phyloP scores from a whole-genome alignment of 2,113 vertebrate genomes.

The Trogon melanurus region DNA sequence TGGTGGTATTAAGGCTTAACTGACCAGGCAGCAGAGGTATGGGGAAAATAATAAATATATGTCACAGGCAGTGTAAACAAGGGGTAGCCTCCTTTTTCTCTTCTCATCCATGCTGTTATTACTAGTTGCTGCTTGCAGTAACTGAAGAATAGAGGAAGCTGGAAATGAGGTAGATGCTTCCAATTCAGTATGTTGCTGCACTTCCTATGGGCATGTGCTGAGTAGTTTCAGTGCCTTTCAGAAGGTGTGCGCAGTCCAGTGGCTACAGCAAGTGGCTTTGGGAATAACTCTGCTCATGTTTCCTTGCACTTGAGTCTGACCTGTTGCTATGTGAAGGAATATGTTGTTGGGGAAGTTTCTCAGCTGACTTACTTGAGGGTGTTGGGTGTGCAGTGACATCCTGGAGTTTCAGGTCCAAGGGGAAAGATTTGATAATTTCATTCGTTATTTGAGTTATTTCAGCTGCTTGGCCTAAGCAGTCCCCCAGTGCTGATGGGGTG shows the following conservation, averaged over 20 bases:
- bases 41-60: not conserved
- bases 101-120: not conserved
- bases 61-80: accelerated
- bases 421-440: not conserved
- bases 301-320: not conserved
- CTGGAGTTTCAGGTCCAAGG: not conserved
- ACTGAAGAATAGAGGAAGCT: not conserved
- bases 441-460: not conserved
- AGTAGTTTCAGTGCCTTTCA: not conserved
- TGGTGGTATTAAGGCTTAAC: not conserved
- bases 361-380: not conserved
- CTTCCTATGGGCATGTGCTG: accelerated
- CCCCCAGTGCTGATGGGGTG: accelerated
- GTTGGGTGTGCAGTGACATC: not conserved
- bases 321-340: not conserved
- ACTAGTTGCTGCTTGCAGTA: not conserved
- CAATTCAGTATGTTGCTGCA: not conserved
- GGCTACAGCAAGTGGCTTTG: not conserved
- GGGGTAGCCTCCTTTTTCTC: not conserved
- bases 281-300: accelerated
- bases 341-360: not conserved
- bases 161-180: not conserved
- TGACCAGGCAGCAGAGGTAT: not conserved
- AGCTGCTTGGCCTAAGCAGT: not conserved
- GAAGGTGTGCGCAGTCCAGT: not conserved